Percentiles rank a stretch among this genome's conserved stretches.
These are phyloP conservation scores for Glaucomys volans DNA, from an alignment of 2,113 vertebrate species.

Conservation along the genomic window DNA sequence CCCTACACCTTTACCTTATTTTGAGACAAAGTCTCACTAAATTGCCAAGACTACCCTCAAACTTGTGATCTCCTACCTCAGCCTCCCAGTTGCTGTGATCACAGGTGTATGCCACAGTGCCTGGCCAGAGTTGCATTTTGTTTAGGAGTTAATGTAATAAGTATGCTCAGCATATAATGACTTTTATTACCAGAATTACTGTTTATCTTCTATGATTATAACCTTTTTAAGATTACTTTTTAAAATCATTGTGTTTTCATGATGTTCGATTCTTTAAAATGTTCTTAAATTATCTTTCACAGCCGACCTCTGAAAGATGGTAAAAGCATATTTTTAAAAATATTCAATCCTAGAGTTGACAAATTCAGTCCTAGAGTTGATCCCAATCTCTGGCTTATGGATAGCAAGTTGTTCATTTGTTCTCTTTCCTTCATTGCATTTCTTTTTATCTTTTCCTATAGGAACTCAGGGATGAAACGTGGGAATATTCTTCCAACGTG, in stretches of 20 bases:
- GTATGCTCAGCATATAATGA: background rate
- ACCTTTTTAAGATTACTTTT: constrained; percentile 46
- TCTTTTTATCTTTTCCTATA: constrained; percentile 77
- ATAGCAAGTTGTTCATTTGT: background rate
- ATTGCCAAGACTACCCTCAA: no score
- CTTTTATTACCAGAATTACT: constrained; percentile 4
- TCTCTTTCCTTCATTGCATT: background rate
- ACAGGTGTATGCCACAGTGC: no score
- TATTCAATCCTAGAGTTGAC: background rate
- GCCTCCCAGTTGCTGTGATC: no score
- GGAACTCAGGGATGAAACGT: constrained; percentile 91
- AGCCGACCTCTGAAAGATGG: constrained; percentile 59
- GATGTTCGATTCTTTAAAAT: background rate
- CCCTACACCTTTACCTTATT: no score
- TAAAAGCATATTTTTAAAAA: background rate
- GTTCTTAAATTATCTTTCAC: constrained; percentile 46
- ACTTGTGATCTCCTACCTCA: no score
- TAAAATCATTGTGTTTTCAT: constrained; percentile 10
- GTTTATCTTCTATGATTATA: background rate
- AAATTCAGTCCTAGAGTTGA: background rate
- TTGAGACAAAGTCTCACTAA: no score
- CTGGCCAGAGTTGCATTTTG: background rate
- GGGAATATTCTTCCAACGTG: constrained; percentile 88
- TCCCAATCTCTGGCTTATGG: background rate
- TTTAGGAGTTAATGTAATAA: background rate